Evolutionary conservation across 2,113 vertebrate species (phyloP).

Genomic region (Gnathonemus echidnorhynchus): DNA sequence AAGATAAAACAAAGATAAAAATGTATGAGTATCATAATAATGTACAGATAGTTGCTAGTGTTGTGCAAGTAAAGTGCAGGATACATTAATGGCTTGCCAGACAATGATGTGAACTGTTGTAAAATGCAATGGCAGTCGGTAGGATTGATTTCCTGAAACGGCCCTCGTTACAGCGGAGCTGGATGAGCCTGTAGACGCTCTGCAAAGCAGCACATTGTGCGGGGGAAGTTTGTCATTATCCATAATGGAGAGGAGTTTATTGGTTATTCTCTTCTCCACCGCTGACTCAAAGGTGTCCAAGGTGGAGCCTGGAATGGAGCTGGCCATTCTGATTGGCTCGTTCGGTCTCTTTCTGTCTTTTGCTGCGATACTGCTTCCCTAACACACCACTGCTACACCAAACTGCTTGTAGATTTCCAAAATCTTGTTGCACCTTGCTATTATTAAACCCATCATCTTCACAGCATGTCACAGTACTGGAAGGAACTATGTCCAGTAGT

Average conservation of each 20-base stretch:
- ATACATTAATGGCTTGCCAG: background rate
- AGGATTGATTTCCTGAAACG: background rate
- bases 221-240: background rate
- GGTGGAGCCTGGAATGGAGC: background rate
- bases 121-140: background rate
- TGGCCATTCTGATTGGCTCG: background rate
- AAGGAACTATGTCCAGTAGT: background rate
- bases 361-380: background rate
- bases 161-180: background rate
- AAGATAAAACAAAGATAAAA: background rate
- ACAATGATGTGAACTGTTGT: background rate
- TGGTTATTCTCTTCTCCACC: background rate
- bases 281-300: background rate
- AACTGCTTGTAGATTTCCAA: background rate
- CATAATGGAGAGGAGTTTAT: background rate
- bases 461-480: background rate
- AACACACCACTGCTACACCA: background rate
- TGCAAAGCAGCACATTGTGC: background rate
- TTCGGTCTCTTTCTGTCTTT: background rate
- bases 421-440: background rate
- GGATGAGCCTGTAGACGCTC: background rate
- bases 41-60: background rate
- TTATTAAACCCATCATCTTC: background rate
- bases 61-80: background rate
- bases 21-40: background rate